Evolutionary conservation across 2,797 vertebrate genomes (phyloP).

Genomic region (Rhincodon typus): DNA sequence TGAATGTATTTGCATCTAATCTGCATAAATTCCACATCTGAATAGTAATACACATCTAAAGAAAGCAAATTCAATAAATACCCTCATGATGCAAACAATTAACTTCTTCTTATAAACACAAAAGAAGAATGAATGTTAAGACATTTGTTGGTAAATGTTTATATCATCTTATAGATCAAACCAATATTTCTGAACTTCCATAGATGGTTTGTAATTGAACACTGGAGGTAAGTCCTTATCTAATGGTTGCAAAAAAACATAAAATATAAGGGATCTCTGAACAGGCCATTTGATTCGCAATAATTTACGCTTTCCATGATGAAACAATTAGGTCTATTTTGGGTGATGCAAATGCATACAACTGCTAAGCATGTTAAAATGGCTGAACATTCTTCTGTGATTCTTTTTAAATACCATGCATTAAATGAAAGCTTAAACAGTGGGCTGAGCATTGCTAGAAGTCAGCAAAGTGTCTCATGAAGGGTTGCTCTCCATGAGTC

Average conservation of each 20-base stretch:
- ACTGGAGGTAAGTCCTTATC: neutral
- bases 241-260: neutral
- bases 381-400: too few species aligned
- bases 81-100: neutral
- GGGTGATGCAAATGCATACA: neutral
- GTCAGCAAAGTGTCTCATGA: too few species aligned
- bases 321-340: neutral
- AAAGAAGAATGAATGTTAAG: neutral
- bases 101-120: neutral
- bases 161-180: neutral
- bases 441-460: too few species aligned
- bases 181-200: neutral
- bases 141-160: neutral
- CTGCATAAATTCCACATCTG: constrained; percentile 23
- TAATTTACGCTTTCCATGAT: neutral
- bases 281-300: neutral
- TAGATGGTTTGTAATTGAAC: neutral
- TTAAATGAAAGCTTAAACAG: too few species aligned
- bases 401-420: too few species aligned
- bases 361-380: neutral
- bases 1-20: constrained; percentile 35
- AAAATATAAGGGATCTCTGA: neutral
- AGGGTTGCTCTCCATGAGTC: too few species aligned
- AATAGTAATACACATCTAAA: constrained; percentile 1
- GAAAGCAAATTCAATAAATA: constrained; percentile 20